Base-by-base conservation (phyloP, 2,888 invertebrate species). In the Morpho deidamia region DNA sequence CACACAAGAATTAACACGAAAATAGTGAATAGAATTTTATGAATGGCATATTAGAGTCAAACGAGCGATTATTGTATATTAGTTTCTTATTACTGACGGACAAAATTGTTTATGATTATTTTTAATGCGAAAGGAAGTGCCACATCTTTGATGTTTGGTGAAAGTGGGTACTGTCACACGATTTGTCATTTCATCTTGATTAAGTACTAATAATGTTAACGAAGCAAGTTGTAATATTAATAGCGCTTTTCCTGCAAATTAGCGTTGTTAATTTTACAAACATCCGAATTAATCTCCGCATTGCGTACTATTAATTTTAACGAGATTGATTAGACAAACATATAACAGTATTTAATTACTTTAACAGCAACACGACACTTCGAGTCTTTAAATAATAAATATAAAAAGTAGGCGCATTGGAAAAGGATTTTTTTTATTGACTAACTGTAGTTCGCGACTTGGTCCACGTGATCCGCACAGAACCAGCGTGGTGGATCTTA, bases 1-100 rank as follows among this genome's bases (percentile, higher is more conserved):
- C 53, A 58, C 62, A 58, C 62, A 55, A 58, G 58, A 59, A 62
- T 61, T 59, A 62, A 58, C 58, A 55, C 45, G 59, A 58, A 55
- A 59, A 56, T 39, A 59, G 50, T 62, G 62, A 59, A 58, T 53
- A 58, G 58, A 59, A 53, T 58, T 59, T 60, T 65, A 58, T 56
- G 61, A 63, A 61, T 53, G 55, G 44, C 49, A 54, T 41, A 55
- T 55, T 58, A 50, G 51, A 48, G 50, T 38, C 39, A 43, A 55
- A 51, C 10, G 34, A 49, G 53, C 41, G 46, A 53, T 42, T 32
- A 35, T 35, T 46, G 23, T 23, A 23, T 23, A 42, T 47, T 47
- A 8, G n/a, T 8, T 14, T 42, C 34, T 35, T 49, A 42, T 42
- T 35, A 42, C 23, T 49, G 49, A 35, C 48, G 35, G 12, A 0